Conservation (phyloP, 53 echinoderm and acorn worm species). For the Actinopyga echinites region DNA sequence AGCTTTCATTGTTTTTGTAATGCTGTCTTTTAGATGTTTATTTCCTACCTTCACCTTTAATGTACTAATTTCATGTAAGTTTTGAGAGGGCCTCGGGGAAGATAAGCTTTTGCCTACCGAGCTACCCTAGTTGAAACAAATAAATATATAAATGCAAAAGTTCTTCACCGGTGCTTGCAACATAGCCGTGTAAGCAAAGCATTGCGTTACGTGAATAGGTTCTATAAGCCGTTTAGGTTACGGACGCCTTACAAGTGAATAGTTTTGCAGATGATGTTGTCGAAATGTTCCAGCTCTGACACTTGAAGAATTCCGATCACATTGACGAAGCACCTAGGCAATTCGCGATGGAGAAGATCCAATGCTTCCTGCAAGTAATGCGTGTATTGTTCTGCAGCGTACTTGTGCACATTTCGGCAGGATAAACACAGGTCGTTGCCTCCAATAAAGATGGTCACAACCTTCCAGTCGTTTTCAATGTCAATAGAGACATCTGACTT, state of each 20-base stretch:
- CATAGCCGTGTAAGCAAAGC: too few species aligned
- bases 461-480: conserved; percentile 68
- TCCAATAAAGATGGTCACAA: conserved; percentile 74
- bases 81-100: too few species aligned
- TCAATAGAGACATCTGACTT: conserved; percentile 41
- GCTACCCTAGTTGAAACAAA: too few species aligned
- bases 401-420: conserved; percentile 53
- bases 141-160: too few species aligned
- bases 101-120: too few species aligned
- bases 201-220: too few species aligned
- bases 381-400: conserved; percentile 54
- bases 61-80: too few species aligned
- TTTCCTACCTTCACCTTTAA: too few species aligned
- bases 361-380: conserved; percentile 44
- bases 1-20: too few species aligned
- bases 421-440: conserved; percentile 72
- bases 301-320: neutral
- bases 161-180: too few species aligned
- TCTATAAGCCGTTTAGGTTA: too few species aligned
- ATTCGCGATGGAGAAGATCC: neutral
- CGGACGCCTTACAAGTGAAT: conserved; percentile 2
- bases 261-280: neutral
- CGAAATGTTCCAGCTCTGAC: neutral
- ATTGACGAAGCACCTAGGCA: neutral
- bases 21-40: too few species aligned